phyloP scores from a whole-genome alignment of 2,888 invertebrate genomes.

The Eupithecia abbreviata region DNA sequence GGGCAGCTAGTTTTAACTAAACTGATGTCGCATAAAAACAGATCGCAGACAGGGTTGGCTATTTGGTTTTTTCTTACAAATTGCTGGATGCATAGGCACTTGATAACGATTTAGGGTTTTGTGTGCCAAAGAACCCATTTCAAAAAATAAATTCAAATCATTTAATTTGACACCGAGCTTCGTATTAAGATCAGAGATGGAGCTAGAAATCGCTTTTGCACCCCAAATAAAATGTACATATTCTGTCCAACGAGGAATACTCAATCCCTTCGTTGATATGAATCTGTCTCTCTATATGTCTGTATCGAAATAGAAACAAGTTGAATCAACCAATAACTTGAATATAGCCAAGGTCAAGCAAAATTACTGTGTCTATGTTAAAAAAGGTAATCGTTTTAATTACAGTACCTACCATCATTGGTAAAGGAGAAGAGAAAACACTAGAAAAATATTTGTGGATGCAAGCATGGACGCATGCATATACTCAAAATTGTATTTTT shows the following conservation, averaged over 20 bases:
- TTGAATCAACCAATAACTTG: too few relatives aligned
- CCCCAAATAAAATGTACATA: background rate
- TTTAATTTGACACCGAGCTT: conserved; percentile 47
- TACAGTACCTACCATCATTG: too few relatives aligned
- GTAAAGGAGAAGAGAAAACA: too few relatives aligned
- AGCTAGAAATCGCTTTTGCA: background rate
- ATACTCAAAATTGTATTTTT: too few relatives aligned
- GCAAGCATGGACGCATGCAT: too few relatives aligned
- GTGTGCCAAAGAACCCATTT: conserved; percentile 41
- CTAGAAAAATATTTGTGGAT: too few relatives aligned
- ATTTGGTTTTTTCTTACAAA: conserved; percentile 39
- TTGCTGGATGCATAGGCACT: conserved; percentile 36
- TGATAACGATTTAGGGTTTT: conserved; percentile 42
- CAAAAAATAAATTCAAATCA: conserved; percentile 47
- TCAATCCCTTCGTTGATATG: background rate
- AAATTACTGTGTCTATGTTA: background rate
- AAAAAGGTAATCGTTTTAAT: background rate
- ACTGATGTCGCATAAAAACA: background rate
- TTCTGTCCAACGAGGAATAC: background rate
- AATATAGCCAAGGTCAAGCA: too few relatives aligned
- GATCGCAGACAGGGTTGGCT: conserved; percentile 1
- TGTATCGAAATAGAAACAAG: too few relatives aligned
- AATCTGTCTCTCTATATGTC: background rate
- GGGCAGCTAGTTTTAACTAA: background rate
- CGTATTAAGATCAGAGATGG: conserved; percentile 42